Base-by-base conservation (phyloP, 1,140 invertebrate species). In the Heliconius nattereri region DNA sequence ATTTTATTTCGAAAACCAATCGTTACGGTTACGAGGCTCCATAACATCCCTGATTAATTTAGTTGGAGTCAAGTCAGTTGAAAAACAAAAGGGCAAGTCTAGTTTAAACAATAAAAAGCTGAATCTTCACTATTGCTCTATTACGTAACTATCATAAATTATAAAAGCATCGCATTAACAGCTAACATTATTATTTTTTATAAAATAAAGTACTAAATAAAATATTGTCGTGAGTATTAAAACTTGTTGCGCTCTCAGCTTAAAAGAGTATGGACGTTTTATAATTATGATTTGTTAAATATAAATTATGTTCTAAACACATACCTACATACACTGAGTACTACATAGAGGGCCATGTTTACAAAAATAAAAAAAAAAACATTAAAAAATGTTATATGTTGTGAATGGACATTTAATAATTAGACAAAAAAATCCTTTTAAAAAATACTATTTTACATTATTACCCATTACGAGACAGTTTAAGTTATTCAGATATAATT, bases 131-230 rank as follows among this genome's bases (percentile, higher is more conserved):
- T 49, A 81, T 81, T 81, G 45, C 72, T 75, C 76, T 81, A 81
- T 76, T 73, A 81, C 77, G 77, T 81, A 81, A 78, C 80, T 81
- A 81, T 52, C 77, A 72, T 79, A 79, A 79, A 79, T 81, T 81
- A 81, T 76, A 78, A 81, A 80, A 80, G 79, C 75, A 77, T 73
- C 71, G 71, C 79, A 81, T 81, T 81, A 78, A 81, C 80, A 81
- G 80, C 80, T 81, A 78, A 81, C 74, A 78, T 78, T 78, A 81
- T 52, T 52, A 19, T 52, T 52, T 52, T 52, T 52, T 52, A 52
- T 78, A 78, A 81, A 80, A 76, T 78, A 81, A 81, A 54, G 57
- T 81, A 81, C 76, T 81, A 81, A 81, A 78, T 73, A 78, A 78
- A 78, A 78, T 75, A 75, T 76, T 78, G 80, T 78, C 49, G 54